Evolutionary conservation across 2,888 invertebrate species (phyloP).

Genomic region (Bhutanitis thaidina): DNA sequence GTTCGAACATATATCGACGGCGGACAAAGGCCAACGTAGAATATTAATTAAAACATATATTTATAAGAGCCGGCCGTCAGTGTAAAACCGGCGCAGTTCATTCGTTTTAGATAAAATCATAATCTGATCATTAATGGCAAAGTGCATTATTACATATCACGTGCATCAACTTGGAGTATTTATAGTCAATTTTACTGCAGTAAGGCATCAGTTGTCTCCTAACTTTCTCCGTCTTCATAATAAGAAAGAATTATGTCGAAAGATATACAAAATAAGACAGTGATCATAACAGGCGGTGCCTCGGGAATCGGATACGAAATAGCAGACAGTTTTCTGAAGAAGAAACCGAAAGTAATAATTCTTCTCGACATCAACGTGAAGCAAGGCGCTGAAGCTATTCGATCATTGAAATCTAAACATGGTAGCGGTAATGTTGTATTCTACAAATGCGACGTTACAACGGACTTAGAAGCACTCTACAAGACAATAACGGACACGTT

Average conservation of each 20-base stretch:
- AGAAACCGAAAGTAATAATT: conserved; percentile 41
- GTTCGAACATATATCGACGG: no score
- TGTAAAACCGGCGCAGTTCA: no score
- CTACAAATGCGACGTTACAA: conserved; percentile 66
- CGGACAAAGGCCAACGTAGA: no score
- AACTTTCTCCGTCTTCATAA: no score
- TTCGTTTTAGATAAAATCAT: no score
- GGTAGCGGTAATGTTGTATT: conserved; percentile 60
- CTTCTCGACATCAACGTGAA: conserved; percentile 34
- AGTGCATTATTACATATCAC: no score
- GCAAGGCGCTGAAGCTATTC: conserved; percentile 43
- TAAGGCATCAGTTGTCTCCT: no score
- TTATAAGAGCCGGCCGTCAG: no score
- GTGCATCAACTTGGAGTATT: no score
- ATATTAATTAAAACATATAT: no score
- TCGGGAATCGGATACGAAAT: conserved; percentile 73
- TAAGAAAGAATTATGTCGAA: neutral
- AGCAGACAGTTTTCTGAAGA: conserved; percentile 58
- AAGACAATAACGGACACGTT: conserved; percentile 34
- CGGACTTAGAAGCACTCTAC: conserved; percentile 50
- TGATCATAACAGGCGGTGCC: conserved; percentile 75
- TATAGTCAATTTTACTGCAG: no score
- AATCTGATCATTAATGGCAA: no score
- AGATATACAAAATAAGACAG: conserved; percentile 29
- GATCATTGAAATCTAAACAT: conserved; percentile 52